A percentile compares a stretch with the other conserved stretches of the same genome.
Evolutionary conservation across 1,140 invertebrate genomes (phyloP).

Genomic region (Aphelinus atriplicis): DNA sequence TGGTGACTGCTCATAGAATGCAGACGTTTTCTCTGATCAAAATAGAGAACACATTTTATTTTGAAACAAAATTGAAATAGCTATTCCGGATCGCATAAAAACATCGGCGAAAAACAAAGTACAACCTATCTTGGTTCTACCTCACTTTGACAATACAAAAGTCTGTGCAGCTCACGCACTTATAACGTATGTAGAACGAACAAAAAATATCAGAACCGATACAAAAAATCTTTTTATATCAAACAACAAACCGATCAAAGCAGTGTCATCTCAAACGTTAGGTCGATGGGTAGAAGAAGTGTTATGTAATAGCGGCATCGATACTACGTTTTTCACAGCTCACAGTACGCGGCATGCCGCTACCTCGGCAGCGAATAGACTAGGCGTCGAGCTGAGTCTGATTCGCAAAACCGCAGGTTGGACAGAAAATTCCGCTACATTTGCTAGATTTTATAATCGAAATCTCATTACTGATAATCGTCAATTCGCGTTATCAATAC

Average conservation of each 20-base stretch:
- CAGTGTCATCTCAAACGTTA: background rate
- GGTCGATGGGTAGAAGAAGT: background rate
- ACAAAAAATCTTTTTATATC: background rate
- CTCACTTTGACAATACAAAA: background rate
- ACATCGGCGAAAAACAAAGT: background rate
- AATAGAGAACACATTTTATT: background rate
- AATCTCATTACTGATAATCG: background rate
- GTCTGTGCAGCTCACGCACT: background rate
- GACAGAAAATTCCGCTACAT: background rate
- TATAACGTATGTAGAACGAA: background rate
- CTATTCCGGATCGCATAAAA: background rate
- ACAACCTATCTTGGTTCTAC: background rate
- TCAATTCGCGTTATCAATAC: background rate
- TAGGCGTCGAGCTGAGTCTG: conserved; percentile 19
- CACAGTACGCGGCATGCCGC: conserved; percentile 14
- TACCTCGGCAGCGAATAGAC: conserved; percentile 13
- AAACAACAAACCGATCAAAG: background rate
- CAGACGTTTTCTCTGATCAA: background rate
- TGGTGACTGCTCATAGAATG: background rate
- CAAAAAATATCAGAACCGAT: background rate
- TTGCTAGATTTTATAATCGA: background rate
- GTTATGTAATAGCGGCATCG: background rate
- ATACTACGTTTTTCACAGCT: background rate
- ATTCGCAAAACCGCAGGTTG: conserved; percentile 21
- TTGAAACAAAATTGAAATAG: background rate